Percentiles rank a stretch among this genome's conserved stretches.
These are phyloP conservation scores for Drosophila infuscata DNA, from an alignment of 2,888 invertebrate species.

Conservation along the genomic window DNA sequence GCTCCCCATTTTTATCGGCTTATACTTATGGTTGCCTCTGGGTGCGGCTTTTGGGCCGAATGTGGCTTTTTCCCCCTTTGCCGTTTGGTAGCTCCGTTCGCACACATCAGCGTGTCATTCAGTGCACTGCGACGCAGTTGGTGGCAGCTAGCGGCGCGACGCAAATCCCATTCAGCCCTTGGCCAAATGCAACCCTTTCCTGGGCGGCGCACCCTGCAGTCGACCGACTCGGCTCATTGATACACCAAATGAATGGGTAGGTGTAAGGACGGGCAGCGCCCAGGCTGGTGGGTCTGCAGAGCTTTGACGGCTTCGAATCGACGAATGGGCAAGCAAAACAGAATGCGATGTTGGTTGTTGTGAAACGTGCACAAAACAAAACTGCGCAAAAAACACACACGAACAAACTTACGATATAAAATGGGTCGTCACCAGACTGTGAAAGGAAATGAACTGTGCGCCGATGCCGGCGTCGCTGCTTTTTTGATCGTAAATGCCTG, in stretches of 20 bases:
- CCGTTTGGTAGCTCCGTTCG: background rate
- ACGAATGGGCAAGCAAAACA: slow-evolving; percentile 68
- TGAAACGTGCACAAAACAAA: slow-evolving; percentile 69
- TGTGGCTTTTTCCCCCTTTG: slow-evolving; percentile 13
- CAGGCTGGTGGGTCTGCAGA: slow-evolving; percentile 10
- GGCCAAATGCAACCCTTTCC: slow-evolving; percentile 31
- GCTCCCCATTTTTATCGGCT: slow-evolving; percentile 25
- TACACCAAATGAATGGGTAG: background rate
- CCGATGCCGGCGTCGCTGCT: slow-evolving; percentile 24
- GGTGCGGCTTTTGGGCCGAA: slow-evolving; percentile 37
- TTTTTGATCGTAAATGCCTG: slow-evolving; percentile 50
- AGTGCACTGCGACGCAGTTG: slow-evolving; percentile 41
- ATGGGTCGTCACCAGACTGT: slow-evolving; percentile 4
- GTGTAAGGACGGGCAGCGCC: slow-evolving; percentile 19
- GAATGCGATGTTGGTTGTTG: slow-evolving; percentile 73
- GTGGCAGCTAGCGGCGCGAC: slow-evolving; percentile 12
- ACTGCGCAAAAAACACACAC: slow-evolving; percentile 54
- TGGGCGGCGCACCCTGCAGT: slow-evolving; percentile 20
- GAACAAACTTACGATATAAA: slow-evolving; percentile 55
- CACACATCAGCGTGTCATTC: slow-evolving; percentile 12
- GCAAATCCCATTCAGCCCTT: slow-evolving; percentile 32
- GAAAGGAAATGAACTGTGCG: slow-evolving; percentile 30
- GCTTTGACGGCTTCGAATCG: slow-evolving; percentile 23
- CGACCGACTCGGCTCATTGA: slow-evolving; percentile 16
- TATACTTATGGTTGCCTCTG: slow-evolving; percentile 38